These are phyloP conservation scores for Poeciliopsis presidionis DNA, from an alignment of 2,797 vertebrate genomes.

Conservation along the genomic window DNA sequence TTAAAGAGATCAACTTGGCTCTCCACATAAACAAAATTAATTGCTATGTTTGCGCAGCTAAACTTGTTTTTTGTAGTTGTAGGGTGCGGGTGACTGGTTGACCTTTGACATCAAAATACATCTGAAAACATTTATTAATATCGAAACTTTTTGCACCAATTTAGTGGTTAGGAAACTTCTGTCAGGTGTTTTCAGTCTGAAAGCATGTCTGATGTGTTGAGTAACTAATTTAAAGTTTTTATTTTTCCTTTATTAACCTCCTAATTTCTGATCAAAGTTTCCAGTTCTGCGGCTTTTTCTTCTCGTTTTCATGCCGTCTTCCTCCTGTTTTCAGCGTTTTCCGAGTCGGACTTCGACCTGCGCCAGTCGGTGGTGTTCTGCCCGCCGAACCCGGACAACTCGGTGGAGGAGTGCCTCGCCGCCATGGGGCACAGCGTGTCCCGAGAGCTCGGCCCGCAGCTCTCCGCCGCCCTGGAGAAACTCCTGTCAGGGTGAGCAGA, in stretches of 20 bases:
- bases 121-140: no score
- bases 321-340: slow-evolving; percentile 76
- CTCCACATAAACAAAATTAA: no score
- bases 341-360: slow-evolving; percentile 87
- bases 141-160: no score
- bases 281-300: background rate
- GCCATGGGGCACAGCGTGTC: slow-evolving; percentile 84
- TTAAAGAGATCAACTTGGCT: no score
- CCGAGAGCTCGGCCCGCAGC: slow-evolving; percentile 80
- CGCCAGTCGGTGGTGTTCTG: slow-evolving; percentile 90
- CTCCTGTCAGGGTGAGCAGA: slow-evolving; percentile 86
- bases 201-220: background rate
- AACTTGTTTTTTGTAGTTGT: no score
- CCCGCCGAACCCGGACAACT: slow-evolving; percentile 88
- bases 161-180: no score
- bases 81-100: no score
- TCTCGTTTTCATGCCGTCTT: background rate
- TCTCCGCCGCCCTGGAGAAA: slow-evolving; percentile 80
- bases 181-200: no score
- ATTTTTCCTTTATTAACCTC: background rate
- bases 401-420: slow-evolving; percentile 90
- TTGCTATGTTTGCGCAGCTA: no score
- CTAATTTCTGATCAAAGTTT: background rate
- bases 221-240: background rate
- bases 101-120: no score